Percentiles rank a stretch among this genome's conserved stretches.
Evolutionary conservation across 2,113 vertebrate genomes (phyloP).

Genomic region (Prinia subflava): DNA sequence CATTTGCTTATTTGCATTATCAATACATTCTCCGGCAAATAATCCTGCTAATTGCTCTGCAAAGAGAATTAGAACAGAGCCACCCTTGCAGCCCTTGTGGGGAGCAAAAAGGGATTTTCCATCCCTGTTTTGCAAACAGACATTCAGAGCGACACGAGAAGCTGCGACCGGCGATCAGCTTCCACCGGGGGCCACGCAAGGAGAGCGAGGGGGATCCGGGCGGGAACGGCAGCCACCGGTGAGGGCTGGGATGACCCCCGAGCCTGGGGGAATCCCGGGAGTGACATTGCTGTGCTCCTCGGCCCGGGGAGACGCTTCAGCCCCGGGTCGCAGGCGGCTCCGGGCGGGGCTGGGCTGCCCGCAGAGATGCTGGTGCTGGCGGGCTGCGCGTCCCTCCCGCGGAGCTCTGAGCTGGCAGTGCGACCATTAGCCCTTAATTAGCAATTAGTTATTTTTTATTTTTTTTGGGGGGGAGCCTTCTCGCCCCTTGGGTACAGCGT

Average conservation of each 20-base stretch:
- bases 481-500: conserved; percentile 9
- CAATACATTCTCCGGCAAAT: neutral
- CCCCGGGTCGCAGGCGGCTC: neutral
- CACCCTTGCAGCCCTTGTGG: neutral
- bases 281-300: neutral
- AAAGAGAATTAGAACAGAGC: neutral
- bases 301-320: neutral
- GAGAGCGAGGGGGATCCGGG: neutral
- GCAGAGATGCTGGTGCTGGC: conserved; percentile 7
- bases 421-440: conserved; percentile 53
- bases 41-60: neutral
- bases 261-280: fast-evolving
- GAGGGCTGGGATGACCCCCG: fast-evolving
- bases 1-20: neutral
- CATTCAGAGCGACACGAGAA: neutral
- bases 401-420: conserved; percentile 45
- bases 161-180: neutral
- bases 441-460: neutral
- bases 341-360: neutral
- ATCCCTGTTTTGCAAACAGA: neutral
- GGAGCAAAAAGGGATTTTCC: neutral
- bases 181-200: fast-evolving
- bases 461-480: neutral
- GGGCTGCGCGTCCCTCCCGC: neutral
- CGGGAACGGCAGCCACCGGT: neutral